A percentile compares a stretch with the other conserved stretches of the same genome.
phyloP scores from a whole-genome alignment of 2,797 vertebrate species.

The Periophthalmus magnuspinnatus region DNA sequence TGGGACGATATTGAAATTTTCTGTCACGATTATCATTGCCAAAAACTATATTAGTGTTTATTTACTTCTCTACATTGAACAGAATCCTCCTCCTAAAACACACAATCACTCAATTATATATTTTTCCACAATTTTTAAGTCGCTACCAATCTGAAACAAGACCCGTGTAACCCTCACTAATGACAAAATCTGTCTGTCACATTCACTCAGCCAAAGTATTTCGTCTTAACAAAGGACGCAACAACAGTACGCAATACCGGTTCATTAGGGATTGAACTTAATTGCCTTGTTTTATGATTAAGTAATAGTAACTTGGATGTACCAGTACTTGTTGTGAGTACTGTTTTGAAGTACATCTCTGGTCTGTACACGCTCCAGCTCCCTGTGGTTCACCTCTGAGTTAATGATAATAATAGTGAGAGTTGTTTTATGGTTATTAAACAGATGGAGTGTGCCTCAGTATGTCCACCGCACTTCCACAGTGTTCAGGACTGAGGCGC shows the following conservation, averaged over 20 bases:
- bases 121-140: background rate
- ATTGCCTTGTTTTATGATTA: constrained; percentile 2
- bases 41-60: no score
- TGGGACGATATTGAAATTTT: no score
- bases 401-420: constrained; percentile 41
- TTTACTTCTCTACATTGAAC: no score
- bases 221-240: background rate
- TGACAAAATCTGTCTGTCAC: background rate
- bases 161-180: background rate
- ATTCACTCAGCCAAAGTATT: background rate
- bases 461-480: constrained; percentile 30
- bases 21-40: no score
- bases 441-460: constrained; percentile 42
- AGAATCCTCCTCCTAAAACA: no score
- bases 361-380: background rate
- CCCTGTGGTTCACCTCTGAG: constrained; percentile 30
- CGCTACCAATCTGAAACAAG: background rate
- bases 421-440: constrained; percentile 46
- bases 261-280: background rate
- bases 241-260: background rate
- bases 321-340: background rate
- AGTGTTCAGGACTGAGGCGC: constrained; percentile 35
- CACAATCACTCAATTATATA: no score
- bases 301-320: background rate
- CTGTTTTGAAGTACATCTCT: background rate